These are phyloP conservation scores for Drosophila emarginata DNA, from an alignment of 2,888 invertebrate species.

Conservation along the genomic window DNA sequence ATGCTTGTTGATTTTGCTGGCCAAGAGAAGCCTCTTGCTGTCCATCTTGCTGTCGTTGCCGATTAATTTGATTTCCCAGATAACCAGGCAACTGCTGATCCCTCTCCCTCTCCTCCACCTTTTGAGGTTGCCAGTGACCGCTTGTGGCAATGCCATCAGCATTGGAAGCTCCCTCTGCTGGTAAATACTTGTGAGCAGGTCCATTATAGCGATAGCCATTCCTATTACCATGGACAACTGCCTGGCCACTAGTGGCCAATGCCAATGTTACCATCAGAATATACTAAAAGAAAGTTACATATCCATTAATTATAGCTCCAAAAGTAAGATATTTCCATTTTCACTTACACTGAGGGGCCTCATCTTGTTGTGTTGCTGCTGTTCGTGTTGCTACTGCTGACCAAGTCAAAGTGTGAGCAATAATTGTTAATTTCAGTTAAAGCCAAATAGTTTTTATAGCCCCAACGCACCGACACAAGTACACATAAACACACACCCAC, in stretches of 20 bases:
- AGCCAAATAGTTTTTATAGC: constrained; percentile 13
- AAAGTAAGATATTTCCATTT: not conserved
- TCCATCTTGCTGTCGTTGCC: constrained; percentile 10
- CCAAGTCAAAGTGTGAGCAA: constrained; percentile 21
- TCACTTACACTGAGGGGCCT: constrained; percentile 1
- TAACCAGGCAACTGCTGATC: constrained; percentile 11
- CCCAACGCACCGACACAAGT: not conserved
- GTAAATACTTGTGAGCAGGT: constrained; percentile 64
- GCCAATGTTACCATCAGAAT: constrained; percentile 11
- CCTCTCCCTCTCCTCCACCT: not conserved
- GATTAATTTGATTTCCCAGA: not conserved
- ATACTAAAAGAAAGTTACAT: not conserved
- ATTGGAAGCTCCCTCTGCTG: constrained; percentile 36
- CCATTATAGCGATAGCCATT: constrained; percentile 66
- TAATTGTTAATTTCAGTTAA: constrained; percentile 15
- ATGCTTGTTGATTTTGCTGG: not conserved
- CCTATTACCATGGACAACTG: constrained; percentile 55
- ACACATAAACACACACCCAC: constrained; percentile 2
- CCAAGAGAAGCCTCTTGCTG: not conserved
- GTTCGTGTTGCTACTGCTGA: constrained; percentile 13
- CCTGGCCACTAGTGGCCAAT: constrained; percentile 23
- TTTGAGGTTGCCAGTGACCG: constrained; percentile 42
- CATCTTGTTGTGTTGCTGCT: constrained; percentile 6
- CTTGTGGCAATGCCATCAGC: constrained; percentile 27
- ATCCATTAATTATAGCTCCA: not conserved